These are phyloP conservation scores for Percina caprodes DNA, from an alignment of 2,113 vertebrate genomes.

Conservation along the genomic window DNA sequence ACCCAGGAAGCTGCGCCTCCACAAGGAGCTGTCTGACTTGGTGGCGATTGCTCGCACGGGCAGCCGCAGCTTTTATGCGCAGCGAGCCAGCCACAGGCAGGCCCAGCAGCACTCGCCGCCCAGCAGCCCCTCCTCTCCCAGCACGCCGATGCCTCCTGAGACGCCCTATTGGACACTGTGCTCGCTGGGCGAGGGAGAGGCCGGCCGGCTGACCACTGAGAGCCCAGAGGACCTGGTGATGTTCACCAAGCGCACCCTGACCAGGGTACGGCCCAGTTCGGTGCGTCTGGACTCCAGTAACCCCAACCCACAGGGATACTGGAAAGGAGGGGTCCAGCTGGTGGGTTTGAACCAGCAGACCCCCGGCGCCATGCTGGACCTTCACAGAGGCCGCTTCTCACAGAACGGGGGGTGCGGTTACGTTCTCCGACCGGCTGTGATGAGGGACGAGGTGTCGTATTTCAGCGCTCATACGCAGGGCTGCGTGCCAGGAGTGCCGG, in stretches of 20 bases:
- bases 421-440: slow-evolving; percentile 92
- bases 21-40: slow-evolving; percentile 92
- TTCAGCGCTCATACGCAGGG: slow-evolving; percentile 97
- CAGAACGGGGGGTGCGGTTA: slow-evolving; percentile 96
- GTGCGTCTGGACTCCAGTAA: slow-evolving; percentile 98
- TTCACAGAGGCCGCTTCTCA: slow-evolving; percentile 94
- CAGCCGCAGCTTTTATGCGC: slow-evolving; percentile 87
- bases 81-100: slow-evolving; percentile 67
- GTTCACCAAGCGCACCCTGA: slow-evolving; percentile 95
- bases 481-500: slow-evolving; percentile 93
- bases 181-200: slow-evolving; percentile 94
- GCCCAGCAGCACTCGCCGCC: slow-evolving; percentile 88
- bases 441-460: slow-evolving; percentile 97
- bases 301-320: slow-evolving; percentile 96
- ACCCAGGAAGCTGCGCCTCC: slow-evolving; percentile 88
- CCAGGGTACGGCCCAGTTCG: slow-evolving; percentile 92
- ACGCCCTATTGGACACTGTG: slow-evolving; percentile 90
- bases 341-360: slow-evolving; percentile 99
- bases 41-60: slow-evolving; percentile 89
- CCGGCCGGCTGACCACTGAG: slow-evolving; percentile 92
- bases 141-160: slow-evolving; percentile 69
- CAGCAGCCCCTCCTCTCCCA: slow-evolving; percentile 87
- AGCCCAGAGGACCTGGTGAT: slow-evolving; percentile 95
- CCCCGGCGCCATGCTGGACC: slow-evolving; percentile 96
- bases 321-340: slow-evolving; percentile 98